These are phyloP conservation scores for Paraescarpia echinospica DNA, from an alignment of 1,140 invertebrate species.

Conservation along the genomic window DNA sequence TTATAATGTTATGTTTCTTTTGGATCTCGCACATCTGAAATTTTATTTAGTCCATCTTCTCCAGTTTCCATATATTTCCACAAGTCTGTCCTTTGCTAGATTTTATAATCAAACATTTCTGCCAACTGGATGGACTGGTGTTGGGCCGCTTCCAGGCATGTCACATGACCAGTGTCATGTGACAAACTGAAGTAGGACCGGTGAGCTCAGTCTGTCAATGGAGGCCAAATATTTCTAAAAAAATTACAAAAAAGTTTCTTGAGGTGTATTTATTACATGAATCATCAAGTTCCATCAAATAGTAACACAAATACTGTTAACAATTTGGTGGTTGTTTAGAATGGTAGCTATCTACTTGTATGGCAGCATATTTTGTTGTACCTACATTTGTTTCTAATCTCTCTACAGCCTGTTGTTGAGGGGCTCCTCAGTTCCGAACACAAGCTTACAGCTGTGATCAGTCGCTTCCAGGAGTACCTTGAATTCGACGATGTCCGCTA, in stretches of 20 bases:
- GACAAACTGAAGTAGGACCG: too few relatives aligned
- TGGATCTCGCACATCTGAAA: background rate
- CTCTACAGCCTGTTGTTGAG: background rate
- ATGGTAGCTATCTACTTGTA: background rate
- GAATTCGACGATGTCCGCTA: slow-evolving; percentile 66
- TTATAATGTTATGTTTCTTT: background rate
- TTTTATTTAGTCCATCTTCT: background rate
- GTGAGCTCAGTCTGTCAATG: background rate
- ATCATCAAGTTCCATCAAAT: background rate
- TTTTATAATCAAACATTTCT: too few relatives aligned
- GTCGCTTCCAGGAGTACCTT: slow-evolving; percentile 67
- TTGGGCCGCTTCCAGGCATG: too few relatives aligned
- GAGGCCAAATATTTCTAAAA: background rate
- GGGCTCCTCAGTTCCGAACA: background rate
- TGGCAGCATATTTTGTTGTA: background rate
- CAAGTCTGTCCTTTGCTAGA: background rate
- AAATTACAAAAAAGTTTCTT: too few relatives aligned
- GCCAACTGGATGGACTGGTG: too few relatives aligned
- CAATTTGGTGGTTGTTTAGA: background rate
- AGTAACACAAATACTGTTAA: background rate
- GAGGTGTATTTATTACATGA: background rate
- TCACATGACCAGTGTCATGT: too few relatives aligned
- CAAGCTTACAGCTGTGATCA: slow-evolving; percentile 58
- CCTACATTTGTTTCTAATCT: slow-evolving; percentile 4
- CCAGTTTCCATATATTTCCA: background rate